Percentiles rank a stretch among this genome's conserved stretches.
These are phyloP conservation scores for Araneus ventricosus DNA, from an alignment of 1,140 invertebrate genomes.

Conservation along the genomic window DNA sequence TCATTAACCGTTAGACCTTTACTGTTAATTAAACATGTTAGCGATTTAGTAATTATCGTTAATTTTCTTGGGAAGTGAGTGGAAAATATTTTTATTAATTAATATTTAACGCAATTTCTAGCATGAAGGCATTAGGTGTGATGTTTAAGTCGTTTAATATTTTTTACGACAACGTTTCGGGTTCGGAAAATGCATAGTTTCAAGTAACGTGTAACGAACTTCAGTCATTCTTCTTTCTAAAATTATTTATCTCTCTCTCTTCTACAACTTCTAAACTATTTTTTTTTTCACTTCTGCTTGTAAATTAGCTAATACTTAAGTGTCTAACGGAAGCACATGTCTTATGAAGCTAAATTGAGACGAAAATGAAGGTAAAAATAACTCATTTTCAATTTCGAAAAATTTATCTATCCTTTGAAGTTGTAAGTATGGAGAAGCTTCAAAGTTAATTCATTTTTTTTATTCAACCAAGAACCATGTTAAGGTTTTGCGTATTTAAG, in stretches of 20 bases:
- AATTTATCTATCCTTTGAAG: conserved; percentile 18
- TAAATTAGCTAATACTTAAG: background rate
- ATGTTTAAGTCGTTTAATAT: conserved; percentile 36
- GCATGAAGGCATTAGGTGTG: conserved; percentile 16
- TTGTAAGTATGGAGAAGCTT: background rate
- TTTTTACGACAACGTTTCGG: conserved; percentile 8
- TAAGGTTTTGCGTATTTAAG: background rate
- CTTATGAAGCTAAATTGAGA: background rate
- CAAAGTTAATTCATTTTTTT: background rate
- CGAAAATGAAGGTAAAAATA: background rate
- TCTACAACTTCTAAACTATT: conserved; percentile 4
- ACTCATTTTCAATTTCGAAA: background rate
- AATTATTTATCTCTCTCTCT: conserved; percentile 38
- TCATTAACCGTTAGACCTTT: conserved; percentile 63
- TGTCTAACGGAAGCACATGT: background rate
- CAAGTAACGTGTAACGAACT: background rate
- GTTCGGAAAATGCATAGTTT: conserved; percentile 6
- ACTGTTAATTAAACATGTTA: conserved; percentile 70
- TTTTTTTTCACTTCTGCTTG: background rate
- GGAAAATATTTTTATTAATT: conserved; percentile 66
- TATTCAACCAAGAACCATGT: background rate
- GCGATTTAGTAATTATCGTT: conserved; percentile 70
- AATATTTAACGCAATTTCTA: conserved; percentile 63
- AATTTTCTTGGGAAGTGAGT: conserved; percentile 58
- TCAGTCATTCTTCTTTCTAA: background rate